These are phyloP conservation scores for Marasmarcha lunaedactyla DNA, from an alignment of 2,888 invertebrate species.

Conservation along the genomic window DNA sequence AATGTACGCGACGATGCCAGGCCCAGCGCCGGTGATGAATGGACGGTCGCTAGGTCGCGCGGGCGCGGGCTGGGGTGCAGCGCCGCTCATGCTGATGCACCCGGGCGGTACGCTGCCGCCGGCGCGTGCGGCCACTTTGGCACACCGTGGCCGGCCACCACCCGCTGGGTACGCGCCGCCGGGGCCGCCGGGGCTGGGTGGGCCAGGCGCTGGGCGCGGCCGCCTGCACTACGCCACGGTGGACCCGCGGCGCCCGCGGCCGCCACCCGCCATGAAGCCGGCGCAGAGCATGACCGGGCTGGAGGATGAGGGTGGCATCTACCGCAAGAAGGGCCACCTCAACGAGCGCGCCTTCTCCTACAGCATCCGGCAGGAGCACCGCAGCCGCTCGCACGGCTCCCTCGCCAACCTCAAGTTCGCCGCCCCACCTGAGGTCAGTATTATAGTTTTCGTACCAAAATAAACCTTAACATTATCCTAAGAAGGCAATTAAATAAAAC, in stretches of 20 bases:
- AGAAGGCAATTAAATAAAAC: no score
- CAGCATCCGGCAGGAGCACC: constrained; percentile 92
- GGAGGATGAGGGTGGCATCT: constrained; percentile 79
- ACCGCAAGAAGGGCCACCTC: constrained; percentile 89
- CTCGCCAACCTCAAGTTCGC: constrained; percentile 92
- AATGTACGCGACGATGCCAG: constrained; percentile 68
- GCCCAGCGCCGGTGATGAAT: constrained; percentile 52
- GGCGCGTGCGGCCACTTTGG: constrained; percentile 58
- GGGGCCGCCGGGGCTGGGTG: constrained; percentile 59
- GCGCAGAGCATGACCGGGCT: constrained; percentile 77
- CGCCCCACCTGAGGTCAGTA: constrained; percentile 73
- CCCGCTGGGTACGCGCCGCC: constrained; percentile 66
- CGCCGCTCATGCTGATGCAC: constrained; percentile 62
- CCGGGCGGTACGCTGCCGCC: constrained; percentile 57
- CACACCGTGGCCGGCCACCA: constrained; percentile 71
- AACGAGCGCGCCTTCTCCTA: constrained; percentile 95
- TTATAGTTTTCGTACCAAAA: background rate
- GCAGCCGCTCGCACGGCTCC: constrained; percentile 92
- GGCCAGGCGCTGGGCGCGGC: constrained; percentile 42
- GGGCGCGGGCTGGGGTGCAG: constrained; percentile 55
- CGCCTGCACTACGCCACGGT: constrained; percentile 73
- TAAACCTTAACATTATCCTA: background rate
- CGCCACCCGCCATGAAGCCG: constrained; percentile 72
- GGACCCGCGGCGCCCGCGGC: constrained; percentile 74
- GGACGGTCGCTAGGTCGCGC: constrained; percentile 59